Base-by-base conservation (phyloP, 2,888 invertebrate species). In the Tridacna crocea region DNA sequence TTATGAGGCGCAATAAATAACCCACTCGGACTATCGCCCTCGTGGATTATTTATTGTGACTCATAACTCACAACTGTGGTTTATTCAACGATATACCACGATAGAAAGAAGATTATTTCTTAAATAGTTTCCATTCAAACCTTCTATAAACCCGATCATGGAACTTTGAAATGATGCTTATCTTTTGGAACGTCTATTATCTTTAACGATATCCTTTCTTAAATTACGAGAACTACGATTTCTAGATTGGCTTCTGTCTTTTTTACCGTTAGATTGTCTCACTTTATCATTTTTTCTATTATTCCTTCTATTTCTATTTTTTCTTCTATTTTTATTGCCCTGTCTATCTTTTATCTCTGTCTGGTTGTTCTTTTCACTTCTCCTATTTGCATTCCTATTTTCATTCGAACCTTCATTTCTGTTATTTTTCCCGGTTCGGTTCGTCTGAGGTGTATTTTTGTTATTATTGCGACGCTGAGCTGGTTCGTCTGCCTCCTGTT, bases 221-320 rank as follows among this genome's bases (percentile, higher is more conserved):
- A 36, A 36, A 36, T 36, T 36, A 36, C 36, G 36, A 36, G 36
- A 36, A 36, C 36, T 36, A 36, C 36, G 36, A 8, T 36, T 36
- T 36, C 36, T 36, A 36, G 36, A 36, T 26, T 17, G 24, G 26
- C 17, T 65, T 26, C 27, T 27, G 24, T 15, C 24, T 24, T 11
- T 6, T 63, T 63, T 63, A 11, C 15, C 24, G 24, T 63, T 63
- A 22, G n/a, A 24, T 22, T 24, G 12, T 24, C 15, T 11, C 13
- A 24, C 26, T 17, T 66, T 66, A 13, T 66, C 46, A 46, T 66
- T 75, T 0, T 63, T 48, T 66, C 48, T 17, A 19, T 55, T 13
- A 26, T 75, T 51, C 47, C 22, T 75, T 72, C 68, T 77, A 46
- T 75, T 55, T 13, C 63, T 47, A 17, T 51, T 61, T 27, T 70